Evolutionary conservation across 2,888 invertebrate species (phyloP), one percentile per base, ranked within the genome.

Genomic region (Leucania comma): DNA sequence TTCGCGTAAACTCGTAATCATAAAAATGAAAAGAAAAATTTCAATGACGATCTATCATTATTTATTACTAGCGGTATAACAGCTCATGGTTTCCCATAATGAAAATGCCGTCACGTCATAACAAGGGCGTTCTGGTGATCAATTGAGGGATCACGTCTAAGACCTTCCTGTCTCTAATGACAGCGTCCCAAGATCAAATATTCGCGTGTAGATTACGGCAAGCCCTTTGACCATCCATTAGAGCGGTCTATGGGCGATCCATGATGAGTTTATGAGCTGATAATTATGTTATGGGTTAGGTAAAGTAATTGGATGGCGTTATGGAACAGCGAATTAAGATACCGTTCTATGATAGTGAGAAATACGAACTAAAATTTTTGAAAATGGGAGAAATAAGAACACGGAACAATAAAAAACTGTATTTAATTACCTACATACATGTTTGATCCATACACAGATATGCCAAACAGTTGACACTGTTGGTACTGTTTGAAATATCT

Each of bases 111-210:
- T 6, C 48, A 4, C 29, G 48, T 29, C 32, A 20, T 48, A 35
- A 12, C 17, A 35, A 1, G 10, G 12, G 20, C 17, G 0, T 29
- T 29, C 14, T 20, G 20, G 20, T 26, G 35, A 10, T 26, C 2
- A 50, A 59, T 72, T 38, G 50, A 24, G 62, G 22, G 50, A 69
- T 73, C 50, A 46, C 14, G 32, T 26, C 6, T 46, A 42, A 62
- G 26, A 53, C 35, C 46, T 53, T 46, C n/a, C 12, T 22, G 42
- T n/a, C 42, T 3, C 22, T 35, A 54, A 75, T 46, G 3, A 46
- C 22, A 12, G 12, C 22, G 22, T 32, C 67, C 14, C 29, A 17
- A 17, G 29, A n/a, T 65, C 62, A 24, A 32, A 46, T 32, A 65
- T 65, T 61, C 3, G 32, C 2, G 14, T 29, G 22, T 2, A 66